These are phyloP conservation scores for Aquatica leii DNA, from an alignment of 2,888 invertebrate species.

Conservation along the genomic window DNA sequence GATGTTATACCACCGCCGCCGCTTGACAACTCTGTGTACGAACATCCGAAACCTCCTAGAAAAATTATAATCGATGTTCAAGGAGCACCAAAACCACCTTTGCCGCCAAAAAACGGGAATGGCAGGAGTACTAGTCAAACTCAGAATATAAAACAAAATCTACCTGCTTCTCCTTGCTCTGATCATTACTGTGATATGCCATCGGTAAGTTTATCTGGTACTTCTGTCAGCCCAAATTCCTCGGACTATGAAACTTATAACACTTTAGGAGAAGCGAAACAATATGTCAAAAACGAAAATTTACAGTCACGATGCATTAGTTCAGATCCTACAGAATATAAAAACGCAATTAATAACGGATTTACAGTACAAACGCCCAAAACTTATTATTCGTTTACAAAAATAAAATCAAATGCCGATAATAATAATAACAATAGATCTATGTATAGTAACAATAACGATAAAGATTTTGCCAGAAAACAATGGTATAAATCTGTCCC, in stretches of 20 bases:
- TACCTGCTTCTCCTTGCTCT: constrained; percentile 53
- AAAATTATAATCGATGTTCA: constrained; percentile 59
- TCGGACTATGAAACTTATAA: constrained; percentile 63
- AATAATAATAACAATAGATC: constrained; percentile 21
- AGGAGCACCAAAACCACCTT: constrained; percentile 53
- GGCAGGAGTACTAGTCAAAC: constrained; percentile 54
- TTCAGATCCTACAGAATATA: constrained; percentile 45
- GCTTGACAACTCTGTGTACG: constrained; percentile 65
- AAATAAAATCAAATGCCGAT: constrained; percentile 14
- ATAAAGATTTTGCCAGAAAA: constrained; percentile 47
- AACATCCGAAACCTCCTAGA: constrained; percentile 68
- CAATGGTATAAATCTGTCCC: constrained; percentile 50
- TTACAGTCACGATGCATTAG: constrained; percentile 13
- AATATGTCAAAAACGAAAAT: background rate
- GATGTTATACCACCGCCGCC: constrained; percentile 75
- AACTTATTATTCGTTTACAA: constrained; percentile 31
- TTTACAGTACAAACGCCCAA: constrained; percentile 50
- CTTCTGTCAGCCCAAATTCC: constrained; percentile 63
- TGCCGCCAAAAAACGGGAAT: constrained; percentile 72
- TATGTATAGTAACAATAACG: background rate
- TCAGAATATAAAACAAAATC: constrained; percentile 22
- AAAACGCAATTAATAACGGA: constrained; percentile 52
- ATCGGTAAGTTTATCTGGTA: constrained; percentile 54
- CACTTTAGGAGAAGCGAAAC: constrained; percentile 28
- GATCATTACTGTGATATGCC: constrained; percentile 36